phyloP scores from a whole-genome alignment of 2,113 vertebrate genomes.

The Pitta sordida region DNA sequence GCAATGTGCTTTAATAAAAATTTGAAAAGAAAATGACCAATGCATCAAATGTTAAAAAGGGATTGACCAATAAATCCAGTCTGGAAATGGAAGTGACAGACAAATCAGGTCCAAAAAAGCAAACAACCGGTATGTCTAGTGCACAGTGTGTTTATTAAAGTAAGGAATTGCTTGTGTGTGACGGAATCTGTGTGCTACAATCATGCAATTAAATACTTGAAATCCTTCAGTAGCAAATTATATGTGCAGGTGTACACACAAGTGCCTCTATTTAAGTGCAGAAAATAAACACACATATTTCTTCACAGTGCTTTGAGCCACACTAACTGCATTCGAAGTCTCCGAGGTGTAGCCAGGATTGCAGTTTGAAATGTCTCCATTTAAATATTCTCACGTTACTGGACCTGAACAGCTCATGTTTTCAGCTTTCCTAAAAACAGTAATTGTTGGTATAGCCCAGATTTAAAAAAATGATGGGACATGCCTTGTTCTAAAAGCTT shows the following conservation, averaged over 20 bases:
- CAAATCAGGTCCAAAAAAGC: constrained; percentile 71
- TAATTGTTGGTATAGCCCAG: background rate
- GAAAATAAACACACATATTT: background rate
- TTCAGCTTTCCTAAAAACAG: background rate
- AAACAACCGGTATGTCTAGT: constrained; percentile 55
- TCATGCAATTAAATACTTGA: background rate
- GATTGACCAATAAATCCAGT: constrained; percentile 74
- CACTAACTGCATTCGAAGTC: fast-evolving
- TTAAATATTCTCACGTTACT: background rate
- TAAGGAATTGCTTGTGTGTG: background rate
- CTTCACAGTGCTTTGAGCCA: background rate
- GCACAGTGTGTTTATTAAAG: constrained; percentile 47
- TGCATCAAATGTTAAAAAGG: constrained; percentile 69
- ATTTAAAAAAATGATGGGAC: background rate
- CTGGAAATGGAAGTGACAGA: constrained; percentile 61
- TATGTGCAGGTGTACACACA: background rate
- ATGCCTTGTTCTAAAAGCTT: background rate
- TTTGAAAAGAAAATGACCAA: constrained; percentile 71
- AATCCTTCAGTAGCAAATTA: background rate
- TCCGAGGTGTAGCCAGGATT: background rate
- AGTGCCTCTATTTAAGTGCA: fast-evolving
- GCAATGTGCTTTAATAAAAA: constrained; percentile 72
- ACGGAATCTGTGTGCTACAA: background rate
- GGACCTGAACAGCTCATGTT: background rate
- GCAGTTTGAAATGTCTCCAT: background rate